Conservation (phyloP, 2,113 vertebrate genomes). For the Leucosticte australis region DNA sequence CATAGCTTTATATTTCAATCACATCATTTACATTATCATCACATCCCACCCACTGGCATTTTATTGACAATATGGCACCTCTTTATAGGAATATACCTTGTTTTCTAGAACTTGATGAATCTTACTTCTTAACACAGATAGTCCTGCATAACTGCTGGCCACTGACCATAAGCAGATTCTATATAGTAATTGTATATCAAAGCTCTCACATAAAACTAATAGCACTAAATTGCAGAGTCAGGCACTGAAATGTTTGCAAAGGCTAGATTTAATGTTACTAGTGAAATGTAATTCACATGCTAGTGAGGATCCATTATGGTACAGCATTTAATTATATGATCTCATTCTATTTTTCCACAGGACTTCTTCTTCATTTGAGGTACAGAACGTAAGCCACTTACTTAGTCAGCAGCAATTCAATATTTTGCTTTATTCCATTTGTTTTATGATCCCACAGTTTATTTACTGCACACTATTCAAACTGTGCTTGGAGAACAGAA, state of each 20-base stretch:
- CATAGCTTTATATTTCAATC: not conserved
- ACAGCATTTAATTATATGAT: not conserved
- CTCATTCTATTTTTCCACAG: not conserved
- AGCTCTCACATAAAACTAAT: not conserved
- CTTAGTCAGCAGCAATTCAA: not conserved
- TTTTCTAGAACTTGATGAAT: not conserved
- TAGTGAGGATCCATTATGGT: not conserved
- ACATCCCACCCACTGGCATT: not conserved
- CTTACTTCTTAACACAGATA: accelerated
- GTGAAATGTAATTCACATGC: not conserved
- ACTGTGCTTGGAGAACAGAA: not conserved
- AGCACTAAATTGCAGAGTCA: not conserved
- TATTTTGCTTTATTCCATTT: not conserved
- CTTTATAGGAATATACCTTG: not conserved
- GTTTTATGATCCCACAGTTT: not conserved
- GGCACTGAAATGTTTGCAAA: not conserved
- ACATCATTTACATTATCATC: not conserved
- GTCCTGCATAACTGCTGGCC: not conserved
- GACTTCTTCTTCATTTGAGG: not conserved
- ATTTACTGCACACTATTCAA: not conserved
- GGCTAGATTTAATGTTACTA: not conserved
- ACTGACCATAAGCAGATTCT: not conserved
- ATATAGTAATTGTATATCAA: not conserved
- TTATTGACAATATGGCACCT: not conserved
- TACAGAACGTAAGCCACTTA: not conserved